Conservation (phyloP, 1,140 invertebrate genomes). For the Platorchestia sp. region DNA sequence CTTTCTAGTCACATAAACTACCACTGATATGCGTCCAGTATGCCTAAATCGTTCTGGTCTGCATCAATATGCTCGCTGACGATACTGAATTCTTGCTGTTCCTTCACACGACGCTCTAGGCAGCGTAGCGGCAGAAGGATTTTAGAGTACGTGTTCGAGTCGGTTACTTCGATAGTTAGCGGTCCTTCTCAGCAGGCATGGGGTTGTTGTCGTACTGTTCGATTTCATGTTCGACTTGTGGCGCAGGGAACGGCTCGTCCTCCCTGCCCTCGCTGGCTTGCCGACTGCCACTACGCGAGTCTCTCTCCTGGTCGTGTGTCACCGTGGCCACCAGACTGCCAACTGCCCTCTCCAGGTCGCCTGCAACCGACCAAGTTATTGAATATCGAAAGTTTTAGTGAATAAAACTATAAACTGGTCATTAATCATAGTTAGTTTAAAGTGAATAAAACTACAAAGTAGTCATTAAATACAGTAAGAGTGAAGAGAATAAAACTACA, state of each 20-base stretch:
- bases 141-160: not conserved
- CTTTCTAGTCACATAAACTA: too few species aligned
- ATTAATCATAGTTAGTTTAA: too few species aligned
- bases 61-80: not conserved
- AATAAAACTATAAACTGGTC: too few species aligned
- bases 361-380: slow-evolving; percentile 71
- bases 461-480: too few species aligned
- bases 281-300: slow-evolving; percentile 62
- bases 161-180: not conserved
- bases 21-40: too few species aligned
- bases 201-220: slow-evolving; percentile 51
- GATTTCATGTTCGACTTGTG: not conserved
- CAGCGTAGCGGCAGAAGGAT: not conserved
- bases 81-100: not conserved
- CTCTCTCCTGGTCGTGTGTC: slow-evolving; percentile 79
- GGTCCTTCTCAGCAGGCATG: slow-evolving; percentile 48
- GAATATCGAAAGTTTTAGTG: too few species aligned
- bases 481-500: too few species aligned
- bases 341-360: slow-evolving; percentile 86
- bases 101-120: not conserved
- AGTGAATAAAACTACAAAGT: too few species aligned
- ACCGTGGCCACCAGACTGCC: slow-evolving; percentile 89
- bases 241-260: not conserved
- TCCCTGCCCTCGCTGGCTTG: slow-evolving; percentile 8
- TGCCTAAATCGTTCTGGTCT: not conserved